Base-by-base conservation (phyloP, 2,797 vertebrate species). In the Chromis chromis region DNA sequence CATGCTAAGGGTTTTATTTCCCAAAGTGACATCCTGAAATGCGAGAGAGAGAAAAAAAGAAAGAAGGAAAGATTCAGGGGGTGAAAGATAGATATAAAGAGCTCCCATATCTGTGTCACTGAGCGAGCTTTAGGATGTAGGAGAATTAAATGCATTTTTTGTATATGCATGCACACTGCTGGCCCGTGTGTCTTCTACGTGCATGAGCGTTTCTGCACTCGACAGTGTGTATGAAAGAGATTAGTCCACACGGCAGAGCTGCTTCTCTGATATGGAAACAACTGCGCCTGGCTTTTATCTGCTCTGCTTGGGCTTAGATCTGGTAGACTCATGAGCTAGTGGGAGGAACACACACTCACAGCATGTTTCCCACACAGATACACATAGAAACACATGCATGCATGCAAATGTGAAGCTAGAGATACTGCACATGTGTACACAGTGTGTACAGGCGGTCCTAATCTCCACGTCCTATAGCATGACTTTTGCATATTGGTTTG, bases 221-320 rank as follows among this genome's bases (percentile, higher is more conserved):
- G 12, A 74, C 67, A 48, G 59, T 70, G 72, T 86, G 68, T 74
- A 79, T 88, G 76, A 80, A 86, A 70, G 70, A 87, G 89, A 90
- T 91, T 87, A 85, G 75, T 79, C 62, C 68, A 70, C 70, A 57
- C 50, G 25, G 65, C 79, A 84, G 85, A 81, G 84, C 80, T 77
- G 75, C 79, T 70, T 58, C 82, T 89, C 81, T 89, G 86, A 90
- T 91, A 89, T 82, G 81, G 81, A 85, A 90, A 90, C 81, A 82
- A 88, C 79, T 62, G 78, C 5, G 65, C 55, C 28, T 54, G 79
- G 74, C 84, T 90, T 89, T 88, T 79, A 89, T 92, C 85, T 86
- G 78, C 81, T 75, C 70, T 67, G 82, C 63, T 75, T 68, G 74
- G 56, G 85, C 81, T 91, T 65, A 79, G 87, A 91, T 91, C 82